Conservation (phyloP, 2,113 vertebrate species). For the Corydoras maculifer region DNA sequence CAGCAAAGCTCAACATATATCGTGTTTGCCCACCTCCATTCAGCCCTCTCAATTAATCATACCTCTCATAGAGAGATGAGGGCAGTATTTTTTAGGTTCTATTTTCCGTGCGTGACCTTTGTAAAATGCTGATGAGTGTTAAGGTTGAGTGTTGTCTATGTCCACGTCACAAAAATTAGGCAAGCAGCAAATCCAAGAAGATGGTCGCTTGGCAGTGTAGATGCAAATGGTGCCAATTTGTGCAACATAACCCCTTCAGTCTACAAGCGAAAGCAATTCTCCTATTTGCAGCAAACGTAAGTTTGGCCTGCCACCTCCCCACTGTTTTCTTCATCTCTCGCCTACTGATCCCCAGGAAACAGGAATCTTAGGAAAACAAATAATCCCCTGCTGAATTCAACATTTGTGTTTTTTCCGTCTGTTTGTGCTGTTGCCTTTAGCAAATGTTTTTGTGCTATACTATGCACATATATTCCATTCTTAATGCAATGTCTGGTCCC, state of each 20-base stretch:
- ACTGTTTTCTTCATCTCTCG: neutral
- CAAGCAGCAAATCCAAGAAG: conserved; percentile 23
- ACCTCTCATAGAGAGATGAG: conserved; percentile 19
- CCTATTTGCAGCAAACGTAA: conserved; percentile 3
- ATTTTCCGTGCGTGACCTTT: conserved; percentile 28
- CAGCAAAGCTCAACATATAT: neutral
- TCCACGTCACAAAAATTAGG: conserved; percentile 14
- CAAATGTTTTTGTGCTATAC: neutral
- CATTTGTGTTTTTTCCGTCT: neutral
- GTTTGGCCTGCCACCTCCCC: neutral
- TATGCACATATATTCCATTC: too few species aligned
- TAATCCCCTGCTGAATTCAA: neutral
- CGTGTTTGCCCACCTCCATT: neutral
- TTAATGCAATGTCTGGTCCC: too few species aligned
- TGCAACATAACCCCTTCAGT: conserved; percentile 11
- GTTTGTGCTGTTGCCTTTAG: conserved; percentile 13
- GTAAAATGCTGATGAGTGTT: conserved; percentile 15
- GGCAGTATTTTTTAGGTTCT: conserved; percentile 9
- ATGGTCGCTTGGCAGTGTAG: conserved; percentile 18
- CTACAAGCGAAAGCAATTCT: conserved; percentile 14
- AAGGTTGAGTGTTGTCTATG: neutral
- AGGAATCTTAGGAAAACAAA: conserved; percentile 16
- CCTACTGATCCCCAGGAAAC: neutral
- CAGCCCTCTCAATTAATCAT: conserved; percentile 22
- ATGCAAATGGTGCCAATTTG: conserved; percentile 34